Evolutionary conservation across 2,113 vertebrate genomes (phyloP).

Genomic region (Agelaius phoeniceus): DNA sequence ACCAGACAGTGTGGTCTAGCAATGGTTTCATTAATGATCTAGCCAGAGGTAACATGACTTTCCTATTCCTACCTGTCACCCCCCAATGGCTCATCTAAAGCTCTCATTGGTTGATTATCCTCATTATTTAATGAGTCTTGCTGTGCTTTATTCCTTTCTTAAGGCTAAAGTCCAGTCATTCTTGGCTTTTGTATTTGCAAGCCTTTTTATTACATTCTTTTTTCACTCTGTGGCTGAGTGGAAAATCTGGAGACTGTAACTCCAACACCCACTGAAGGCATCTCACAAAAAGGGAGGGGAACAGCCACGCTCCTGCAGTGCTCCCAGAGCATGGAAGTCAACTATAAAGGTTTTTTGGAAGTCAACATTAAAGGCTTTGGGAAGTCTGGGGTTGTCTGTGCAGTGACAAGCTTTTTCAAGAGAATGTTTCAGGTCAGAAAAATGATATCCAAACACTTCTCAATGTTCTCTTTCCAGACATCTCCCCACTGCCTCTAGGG

Average conservation of each 20-base stretch:
- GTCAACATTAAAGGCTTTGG: background rate
- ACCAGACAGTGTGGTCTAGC: background rate
- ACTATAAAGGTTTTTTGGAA: background rate
- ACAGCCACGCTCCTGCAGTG: fast-evolving
- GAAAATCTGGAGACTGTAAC: background rate
- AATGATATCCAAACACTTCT: fast-evolving
- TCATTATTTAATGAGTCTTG: background rate
- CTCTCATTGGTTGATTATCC: background rate
- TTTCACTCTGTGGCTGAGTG: background rate
- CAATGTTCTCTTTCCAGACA: background rate
- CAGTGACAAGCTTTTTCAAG: background rate
- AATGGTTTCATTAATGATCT: background rate
- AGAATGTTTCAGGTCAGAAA: background rate
- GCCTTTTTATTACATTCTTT: background rate
- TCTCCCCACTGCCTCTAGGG: background rate
- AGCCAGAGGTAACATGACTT: slow-evolving; percentile 33
- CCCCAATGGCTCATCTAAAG: background rate
- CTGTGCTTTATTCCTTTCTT: background rate
- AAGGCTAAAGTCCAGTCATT: background rate
- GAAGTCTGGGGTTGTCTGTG: background rate
- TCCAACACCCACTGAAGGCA: background rate
- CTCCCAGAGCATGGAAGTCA: background rate
- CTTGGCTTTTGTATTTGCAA: background rate
- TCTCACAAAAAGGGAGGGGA: background rate
- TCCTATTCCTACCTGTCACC: slow-evolving; percentile 14